Base-by-base conservation (phyloP, 2,797 vertebrate genomes). In the Schizopygopsis pylzovi region DNA sequence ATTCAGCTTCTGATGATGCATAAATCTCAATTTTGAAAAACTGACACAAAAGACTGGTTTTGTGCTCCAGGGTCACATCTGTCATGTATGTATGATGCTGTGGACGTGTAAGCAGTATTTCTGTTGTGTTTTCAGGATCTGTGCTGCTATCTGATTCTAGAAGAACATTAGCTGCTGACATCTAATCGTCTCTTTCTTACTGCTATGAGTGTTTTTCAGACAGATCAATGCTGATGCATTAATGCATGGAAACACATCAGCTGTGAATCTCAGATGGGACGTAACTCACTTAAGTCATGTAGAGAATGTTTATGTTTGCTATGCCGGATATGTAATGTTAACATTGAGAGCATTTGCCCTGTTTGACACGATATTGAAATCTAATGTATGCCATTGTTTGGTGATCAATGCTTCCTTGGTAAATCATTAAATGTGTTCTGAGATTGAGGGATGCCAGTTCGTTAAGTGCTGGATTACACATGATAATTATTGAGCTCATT, bases 231-330 rank as follows among this genome's bases (percentile, higher is more conserved):
- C 41, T 61, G 70, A 85, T 67, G 28, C 83, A 86, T 78, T 68
- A 78, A n/a, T 82, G 43, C 70, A 20, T 63, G 41, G 79, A 79
- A 73, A 86, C 12, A 87, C 73, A 83, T 76, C 84, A 89, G 84
- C 85, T 45, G 18, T 49, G 65, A 47, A 65, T 77, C 80, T 83
- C 67, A 72, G 76, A 61, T 43, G 45, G 68, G 13, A 18, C 71
- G 59, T 87, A 54, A 85, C 82, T 76, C 87, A 84, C 67, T 88
- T 88, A 81, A 84, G 18, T 70, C 78, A 20, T 59, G 82, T 43
- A 87, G 86, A 49, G 61, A 85, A 71, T 25, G 70, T 65, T 59
- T 54, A 25, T 82, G 41, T 83, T 28, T 75, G 67, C 39, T 45
- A 52, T 85, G 2, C 37, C 65, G 76, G 22, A 37, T 65, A 37